Conservation (phyloP, 2,888 invertebrate species). For the Eupeodes luniger region DNA sequence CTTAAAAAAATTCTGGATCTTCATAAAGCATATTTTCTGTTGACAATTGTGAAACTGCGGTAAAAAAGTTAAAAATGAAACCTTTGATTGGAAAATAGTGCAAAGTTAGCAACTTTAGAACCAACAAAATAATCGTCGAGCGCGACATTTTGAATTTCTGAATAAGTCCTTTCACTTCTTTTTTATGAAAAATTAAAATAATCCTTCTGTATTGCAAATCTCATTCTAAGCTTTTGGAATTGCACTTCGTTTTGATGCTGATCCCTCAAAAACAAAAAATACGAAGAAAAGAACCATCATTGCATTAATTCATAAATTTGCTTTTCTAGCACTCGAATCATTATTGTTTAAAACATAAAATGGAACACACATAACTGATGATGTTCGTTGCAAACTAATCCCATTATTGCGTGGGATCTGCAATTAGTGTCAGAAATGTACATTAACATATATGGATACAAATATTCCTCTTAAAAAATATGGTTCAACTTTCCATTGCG, state of each 20-base stretch:
- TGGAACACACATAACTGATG: not conserved
- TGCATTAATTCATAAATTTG: slow-evolving; percentile 3
- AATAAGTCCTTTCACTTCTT: not conserved
- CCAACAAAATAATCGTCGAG: too few species aligned
- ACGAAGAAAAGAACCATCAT: not conserved
- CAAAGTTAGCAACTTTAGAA: too few species aligned
- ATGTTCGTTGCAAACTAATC: slow-evolving; percentile 57
- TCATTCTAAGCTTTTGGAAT: not conserved
- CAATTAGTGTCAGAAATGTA: slow-evolving; percentile 36
- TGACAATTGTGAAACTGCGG: too few species aligned
- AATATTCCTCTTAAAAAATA: slow-evolving; percentile 28
- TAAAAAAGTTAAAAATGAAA: too few species aligned
- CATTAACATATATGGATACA: slow-evolving; percentile 1
- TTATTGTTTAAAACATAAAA: slow-evolving; percentile 1
- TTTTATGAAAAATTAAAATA: not conserved
- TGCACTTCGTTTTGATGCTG: not conserved
- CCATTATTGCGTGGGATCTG: slow-evolving; percentile 38
- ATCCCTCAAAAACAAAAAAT: not conserved
- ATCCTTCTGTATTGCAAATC: not conserved
- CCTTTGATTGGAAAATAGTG: too few species aligned
- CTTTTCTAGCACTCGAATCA: not conserved
- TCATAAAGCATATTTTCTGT: too few species aligned
- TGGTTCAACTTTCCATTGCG: slow-evolving; percentile 33
- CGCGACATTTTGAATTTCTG: too few species aligned
- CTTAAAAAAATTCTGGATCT: too few species aligned